Evolutionary conservation across 2,113 vertebrate genomes (phyloP), one percentile per base, ranked within the genome.

Genomic region (Cephalopterus ornatus): DNA sequence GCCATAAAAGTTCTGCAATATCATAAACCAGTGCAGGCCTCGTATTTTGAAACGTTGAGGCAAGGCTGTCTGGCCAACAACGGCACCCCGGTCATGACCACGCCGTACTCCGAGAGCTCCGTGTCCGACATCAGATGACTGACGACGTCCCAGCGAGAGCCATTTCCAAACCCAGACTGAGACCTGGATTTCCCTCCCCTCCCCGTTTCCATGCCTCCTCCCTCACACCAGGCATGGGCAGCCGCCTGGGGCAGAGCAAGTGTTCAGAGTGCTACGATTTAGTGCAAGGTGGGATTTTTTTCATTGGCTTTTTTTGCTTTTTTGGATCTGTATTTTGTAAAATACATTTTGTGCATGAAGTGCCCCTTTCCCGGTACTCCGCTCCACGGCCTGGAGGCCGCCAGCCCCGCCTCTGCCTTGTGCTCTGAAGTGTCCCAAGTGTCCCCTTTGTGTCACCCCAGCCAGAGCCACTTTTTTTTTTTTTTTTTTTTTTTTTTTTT

Each of bases 21-120:
- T 98, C 99, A 99, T 97, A 99, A 99, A 97, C 99, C 99, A 2
- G 99, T 99, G 97, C 99, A 99, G 98, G 99, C 99, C 80, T 99
- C 99, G 0, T 99, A 99, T 97, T 99, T 99, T 79, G 98, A 99
- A 95, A 99, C 99, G 73, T 97, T 99, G 95, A 98, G 98, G 98
- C 99, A 99, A 98, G 99, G 98, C 95, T 99, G 98, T 92, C 98
- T 99, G 92, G 99, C 99, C 94, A 99, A 99, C 98, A 99, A 99
- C 4, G 99, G 99, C 98, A 99, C 99, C 80, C 99, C 99, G 7
- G 97, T 99, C 41, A 98, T 99, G 98, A 98, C 97, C 97, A 97
- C 99, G 67, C 98, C 99, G 23, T 99, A 99, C 98, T 98, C 98
- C 75, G 98, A 99, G 98, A 99, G 98, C 98, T 99, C 99, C 2